Base-by-base conservation (phyloP, 2,113 vertebrate genomes). In the Lichenostomus cassidix region DNA sequence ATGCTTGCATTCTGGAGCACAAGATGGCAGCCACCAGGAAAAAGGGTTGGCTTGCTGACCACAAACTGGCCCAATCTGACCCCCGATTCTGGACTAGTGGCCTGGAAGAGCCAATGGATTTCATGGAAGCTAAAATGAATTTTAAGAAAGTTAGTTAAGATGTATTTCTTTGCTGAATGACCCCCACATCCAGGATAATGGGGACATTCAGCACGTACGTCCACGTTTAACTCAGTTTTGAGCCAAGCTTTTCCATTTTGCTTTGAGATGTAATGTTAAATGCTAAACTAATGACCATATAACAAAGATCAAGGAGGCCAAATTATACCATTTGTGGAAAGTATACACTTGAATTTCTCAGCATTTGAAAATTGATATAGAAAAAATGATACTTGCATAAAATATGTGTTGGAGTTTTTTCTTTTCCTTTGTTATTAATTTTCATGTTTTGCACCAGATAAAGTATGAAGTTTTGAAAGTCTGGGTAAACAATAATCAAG, bases 71-170 rank as follows among this genome's bases (percentile, higher is more conserved):
- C 92, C 94, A 95, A 94, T 94, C 90, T 94, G 92, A 95, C 92
- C 93, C 93, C 93, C 94, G 95, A 89, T 84, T 96, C 92, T 90
- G 94, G 95, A 95, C 92, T 96, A 97, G 94, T 97, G 94, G 94
- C 95, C 95, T 95, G 95, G 95, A 97, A 97, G 94, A 97, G 92
- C 96, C 96, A 97, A 92, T 96, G 94, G 93, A 94, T 97, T 97
- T 97, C 90, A 97, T 94, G 96, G 92, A 95, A 96, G 94, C 94
- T 97, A 97, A 97, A 96, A 97, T 97, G 95, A 97, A 96, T 93
- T 95, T 96, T 96, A 95, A 96, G 95, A 96, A 92, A 91, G 93
- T 96, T 95, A 92, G 92, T 96, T 95, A 91, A 87, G 86, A 95
- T 92, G 94, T 74, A 93, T 93, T 95, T 94, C 77, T 87, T 85